These are phyloP conservation scores for Teleogryllus oceanicus DNA, from an alignment of 2,888 invertebrate species.

Conservation along the genomic window DNA sequence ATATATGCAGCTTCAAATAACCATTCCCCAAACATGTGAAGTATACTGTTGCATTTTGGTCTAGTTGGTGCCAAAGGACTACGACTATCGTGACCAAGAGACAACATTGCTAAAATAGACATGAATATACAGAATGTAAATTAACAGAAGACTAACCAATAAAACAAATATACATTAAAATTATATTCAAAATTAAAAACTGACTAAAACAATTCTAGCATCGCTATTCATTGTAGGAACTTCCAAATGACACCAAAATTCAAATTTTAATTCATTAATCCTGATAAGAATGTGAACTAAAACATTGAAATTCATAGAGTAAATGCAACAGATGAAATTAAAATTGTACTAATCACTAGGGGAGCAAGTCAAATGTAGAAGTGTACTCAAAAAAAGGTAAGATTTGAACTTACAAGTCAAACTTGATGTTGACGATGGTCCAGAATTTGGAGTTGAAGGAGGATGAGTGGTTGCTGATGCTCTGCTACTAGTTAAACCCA, in stretches of 20 bases:
- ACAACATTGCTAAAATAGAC: conserved; percentile 44
- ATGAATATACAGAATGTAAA: too few species aligned
- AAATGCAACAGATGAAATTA: background rate
- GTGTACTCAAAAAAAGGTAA: background rate
- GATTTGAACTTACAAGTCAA: conserved; percentile 56
- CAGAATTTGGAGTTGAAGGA: conserved; percentile 67
- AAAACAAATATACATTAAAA: too few species aligned
- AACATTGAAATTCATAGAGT: background rate
- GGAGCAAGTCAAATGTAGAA: too few species aligned
- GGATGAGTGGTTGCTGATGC: conserved; percentile 56
- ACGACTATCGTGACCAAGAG: conserved; percentile 58
- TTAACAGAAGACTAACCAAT: too few species aligned
- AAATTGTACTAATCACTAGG: background rate
- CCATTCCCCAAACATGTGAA: conserved; percentile 96
- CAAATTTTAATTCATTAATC: too few species aligned
- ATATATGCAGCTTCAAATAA: conserved; percentile 92
- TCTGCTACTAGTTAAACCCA: conserved; percentile 72
- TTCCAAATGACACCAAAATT: too few species aligned
- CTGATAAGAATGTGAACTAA: background rate
- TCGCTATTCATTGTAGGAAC: too few species aligned
- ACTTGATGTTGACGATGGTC: conserved; percentile 65
- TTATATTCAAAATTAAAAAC: too few species aligned
- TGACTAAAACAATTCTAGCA: too few species aligned
- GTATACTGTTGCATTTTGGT: conserved; percentile 90
- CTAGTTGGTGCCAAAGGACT: conserved; percentile 70